Evolutionary conservation across 1,140 invertebrate genomes (phyloP).

Genomic region (Lordiphosa stackelbergi): DNA sequence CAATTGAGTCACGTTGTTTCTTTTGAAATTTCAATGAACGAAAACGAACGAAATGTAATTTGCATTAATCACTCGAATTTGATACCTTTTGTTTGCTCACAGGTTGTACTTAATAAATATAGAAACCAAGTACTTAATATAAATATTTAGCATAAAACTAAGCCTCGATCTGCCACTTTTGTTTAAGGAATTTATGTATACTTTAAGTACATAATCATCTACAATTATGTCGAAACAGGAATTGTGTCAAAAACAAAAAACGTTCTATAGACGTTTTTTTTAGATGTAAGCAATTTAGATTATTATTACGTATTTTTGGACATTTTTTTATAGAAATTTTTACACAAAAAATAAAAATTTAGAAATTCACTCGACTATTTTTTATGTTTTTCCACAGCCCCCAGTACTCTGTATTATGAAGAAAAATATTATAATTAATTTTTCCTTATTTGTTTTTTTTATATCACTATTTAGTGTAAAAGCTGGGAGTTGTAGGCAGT

Average conservation of each 20-base stretch:
- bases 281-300: constrained; percentile 20
- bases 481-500: too few relatives aligned
- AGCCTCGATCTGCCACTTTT: constrained; percentile 39
- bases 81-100: constrained; percentile 22
- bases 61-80: constrained; percentile 27
- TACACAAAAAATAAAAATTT: constrained; percentile 23
- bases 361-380: neutral
- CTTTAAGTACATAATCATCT: constrained; percentile 20
- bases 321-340: constrained; percentile 35
- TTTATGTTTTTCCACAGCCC: too few relatives aligned
- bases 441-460: too few relatives aligned
- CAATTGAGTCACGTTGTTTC: constrained; percentile 45
- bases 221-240: constrained; percentile 9
- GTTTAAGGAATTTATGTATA: constrained; percentile 17
- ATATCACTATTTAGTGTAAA: too few relatives aligned
- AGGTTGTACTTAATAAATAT: constrained; percentile 48
- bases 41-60: constrained; percentile 20
- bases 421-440: too few relatives aligned
- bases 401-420: too few relatives aligned
- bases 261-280: constrained; percentile 33
- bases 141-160: constrained; percentile 21
- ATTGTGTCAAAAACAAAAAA: constrained; percentile 34
- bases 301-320: constrained; percentile 24
- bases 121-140: constrained; percentile 48
- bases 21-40: constrained; percentile 11